Percentiles rank a stretch among this genome's conserved stretches.
Evolutionary conservation across 2,888 invertebrate species (phyloP).

Genomic region (Meta bourneti): DNA sequence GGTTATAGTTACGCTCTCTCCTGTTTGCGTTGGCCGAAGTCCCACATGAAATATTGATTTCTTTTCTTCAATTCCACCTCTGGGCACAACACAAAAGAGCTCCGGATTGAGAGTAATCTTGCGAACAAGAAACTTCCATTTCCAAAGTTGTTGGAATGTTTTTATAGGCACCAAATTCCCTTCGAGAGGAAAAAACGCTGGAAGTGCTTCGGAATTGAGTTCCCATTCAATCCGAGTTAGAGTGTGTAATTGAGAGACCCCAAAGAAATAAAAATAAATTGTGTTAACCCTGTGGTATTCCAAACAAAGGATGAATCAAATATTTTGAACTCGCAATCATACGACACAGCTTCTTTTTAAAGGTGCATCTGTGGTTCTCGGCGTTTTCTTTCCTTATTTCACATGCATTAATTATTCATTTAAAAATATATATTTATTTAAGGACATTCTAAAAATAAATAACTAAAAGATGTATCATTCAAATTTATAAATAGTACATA

Average conservation of each 20-base stretch:
- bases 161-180: neutral
- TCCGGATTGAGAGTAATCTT: neutral
- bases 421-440: too few relatives aligned
- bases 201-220: neutral
- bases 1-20: slow-evolving; percentile 33
- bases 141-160: neutral
- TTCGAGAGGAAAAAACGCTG: neutral
- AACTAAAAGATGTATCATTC: too few relatives aligned
- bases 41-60: slow-evolving; percentile 52
- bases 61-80: neutral
- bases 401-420: too few relatives aligned
- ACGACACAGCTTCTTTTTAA: too few relatives aligned
- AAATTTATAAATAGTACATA: too few relatives aligned
- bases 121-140: slow-evolving; percentile 59
- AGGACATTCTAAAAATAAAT: too few relatives aligned
- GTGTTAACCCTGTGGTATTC: neutral
- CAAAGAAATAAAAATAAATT: neutral
- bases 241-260: neutral
- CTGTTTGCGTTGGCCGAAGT: slow-evolving; percentile 57
- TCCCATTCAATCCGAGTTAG: neutral
- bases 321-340: too few relatives aligned
- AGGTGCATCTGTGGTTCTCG: too few relatives aligned
- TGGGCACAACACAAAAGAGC: neutral
- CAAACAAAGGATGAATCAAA: neutral
- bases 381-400: too few relatives aligned